Conservation (phyloP, 2,888 invertebrate genomes). For the Plebejus argus region DNA sequence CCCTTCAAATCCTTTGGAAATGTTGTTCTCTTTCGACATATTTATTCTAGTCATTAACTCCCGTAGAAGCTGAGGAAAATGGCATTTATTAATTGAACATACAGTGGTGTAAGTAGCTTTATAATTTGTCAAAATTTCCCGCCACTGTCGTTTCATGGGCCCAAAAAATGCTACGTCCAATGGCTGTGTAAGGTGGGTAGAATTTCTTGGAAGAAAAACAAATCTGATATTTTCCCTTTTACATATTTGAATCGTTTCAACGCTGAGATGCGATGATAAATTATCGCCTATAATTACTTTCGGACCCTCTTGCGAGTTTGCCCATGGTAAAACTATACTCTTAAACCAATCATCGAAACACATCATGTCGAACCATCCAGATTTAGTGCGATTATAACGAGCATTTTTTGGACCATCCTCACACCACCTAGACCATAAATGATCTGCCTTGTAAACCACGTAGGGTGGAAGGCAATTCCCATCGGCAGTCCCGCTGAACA, state of each 20-base stretch:
- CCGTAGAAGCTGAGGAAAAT: constrained; percentile 30
- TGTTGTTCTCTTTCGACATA: constrained; percentile 26
- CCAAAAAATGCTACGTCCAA: constrained; percentile 24
- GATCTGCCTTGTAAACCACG: constrained; percentile 44
- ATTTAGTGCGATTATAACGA: constrained; percentile 53
- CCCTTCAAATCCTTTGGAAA: constrained; percentile 40
- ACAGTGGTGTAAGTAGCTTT: constrained; percentile 13
- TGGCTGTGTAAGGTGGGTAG: constrained; percentile 29
- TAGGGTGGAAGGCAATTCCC: constrained; percentile 38
- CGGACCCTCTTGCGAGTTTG: constrained; percentile 17
- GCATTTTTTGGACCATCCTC: constrained; percentile 51
- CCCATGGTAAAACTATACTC: constrained; percentile 38
- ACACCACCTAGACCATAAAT: constrained; percentile 54
- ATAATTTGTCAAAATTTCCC: constrained; percentile 26
- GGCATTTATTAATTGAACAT: constrained; percentile 16
- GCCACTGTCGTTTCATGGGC: constrained; percentile 29
- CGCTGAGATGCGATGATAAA: constrained; percentile 35
- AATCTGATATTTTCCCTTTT: constrained; percentile 32
- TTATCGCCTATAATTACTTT: constrained; percentile 41
- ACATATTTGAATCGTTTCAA: constrained; percentile 31
- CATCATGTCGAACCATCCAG: constrained; percentile 52
- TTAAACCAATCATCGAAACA: constrained; percentile 52
- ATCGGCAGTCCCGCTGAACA: constrained; percentile 39
- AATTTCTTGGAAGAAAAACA: constrained; percentile 32
- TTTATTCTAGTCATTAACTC: constrained; percentile 8